These are phyloP conservation scores for Lordiphosa fenestrarum DNA, from an alignment of 2,888 invertebrate genomes.

Conservation along the genomic window DNA sequence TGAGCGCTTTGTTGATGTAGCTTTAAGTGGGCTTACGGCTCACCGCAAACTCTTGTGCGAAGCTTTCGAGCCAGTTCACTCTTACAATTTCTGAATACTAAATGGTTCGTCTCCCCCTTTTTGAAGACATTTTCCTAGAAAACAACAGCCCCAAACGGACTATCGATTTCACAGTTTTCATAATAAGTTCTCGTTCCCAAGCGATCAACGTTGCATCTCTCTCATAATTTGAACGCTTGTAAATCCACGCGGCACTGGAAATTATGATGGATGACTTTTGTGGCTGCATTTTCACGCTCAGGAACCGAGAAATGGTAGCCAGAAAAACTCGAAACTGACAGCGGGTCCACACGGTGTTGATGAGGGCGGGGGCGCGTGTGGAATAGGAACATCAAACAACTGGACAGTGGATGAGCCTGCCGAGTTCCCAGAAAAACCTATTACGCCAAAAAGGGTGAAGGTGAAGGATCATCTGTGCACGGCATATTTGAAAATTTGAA, in stretches of 20 bases:
- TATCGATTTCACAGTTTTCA: constrained; percentile 65
- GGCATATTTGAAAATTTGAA: constrained; percentile 47
- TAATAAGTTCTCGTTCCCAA: constrained; percentile 43
- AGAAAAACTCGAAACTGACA: constrained; percentile 56
- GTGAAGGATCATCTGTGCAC: constrained; percentile 24
- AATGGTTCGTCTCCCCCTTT: background rate
- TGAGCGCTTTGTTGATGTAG: too few relatives aligned
- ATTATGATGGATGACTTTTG: constrained; percentile 69
- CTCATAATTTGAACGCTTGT: constrained; percentile 72
- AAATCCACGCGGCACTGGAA: constrained; percentile 69
- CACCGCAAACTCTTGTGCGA: too few relatives aligned
- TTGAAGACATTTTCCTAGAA: constrained; percentile 45
- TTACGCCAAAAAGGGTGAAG: constrained; percentile 50
- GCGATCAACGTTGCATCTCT: constrained; percentile 25
- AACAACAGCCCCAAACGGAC: too few relatives aligned
- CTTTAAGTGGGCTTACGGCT: too few relatives aligned
- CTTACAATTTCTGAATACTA: too few relatives aligned
- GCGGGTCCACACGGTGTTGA: constrained; percentile 44
- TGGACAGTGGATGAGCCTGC: constrained; percentile 31
- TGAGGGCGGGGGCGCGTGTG: constrained; percentile 47
- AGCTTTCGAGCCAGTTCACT: too few relatives aligned
- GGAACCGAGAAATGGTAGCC: constrained; percentile 32
- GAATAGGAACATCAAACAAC: constrained; percentile 51
- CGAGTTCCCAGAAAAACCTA: constrained; percentile 55
- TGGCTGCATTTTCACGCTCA: constrained; percentile 66